These are phyloP conservation scores for Psephotus haematonotus DNA, from an alignment of 2,113 vertebrate genomes.

Conservation along the genomic window DNA sequence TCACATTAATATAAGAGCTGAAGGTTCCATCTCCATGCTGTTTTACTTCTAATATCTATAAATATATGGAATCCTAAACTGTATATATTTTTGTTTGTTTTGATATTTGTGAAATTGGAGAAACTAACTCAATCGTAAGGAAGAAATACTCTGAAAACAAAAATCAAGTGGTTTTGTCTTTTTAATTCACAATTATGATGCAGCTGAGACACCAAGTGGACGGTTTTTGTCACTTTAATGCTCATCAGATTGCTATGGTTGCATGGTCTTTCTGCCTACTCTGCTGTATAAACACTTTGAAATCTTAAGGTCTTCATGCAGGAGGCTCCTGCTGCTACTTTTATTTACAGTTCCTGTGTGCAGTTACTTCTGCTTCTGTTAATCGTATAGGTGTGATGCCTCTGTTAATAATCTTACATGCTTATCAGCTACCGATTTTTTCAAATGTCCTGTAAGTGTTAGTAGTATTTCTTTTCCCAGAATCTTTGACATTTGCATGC, in stretches of 20 bases:
- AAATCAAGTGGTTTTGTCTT: neutral
- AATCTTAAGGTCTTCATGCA: neutral
- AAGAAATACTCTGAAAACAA: neutral
- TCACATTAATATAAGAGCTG: neutral
- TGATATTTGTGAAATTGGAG: neutral
- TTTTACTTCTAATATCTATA: neutral
- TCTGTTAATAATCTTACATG: neutral
- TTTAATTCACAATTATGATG: neutral
- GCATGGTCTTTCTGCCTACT: neutral
- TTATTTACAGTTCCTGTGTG: neutral
- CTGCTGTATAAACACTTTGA: neutral
- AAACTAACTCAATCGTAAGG: neutral
- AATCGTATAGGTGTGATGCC: neutral
- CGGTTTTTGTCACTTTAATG: neutral
- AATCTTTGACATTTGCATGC: neutral
- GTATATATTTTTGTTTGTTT: neutral
- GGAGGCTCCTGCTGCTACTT: neutral
- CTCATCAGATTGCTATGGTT: neutral
- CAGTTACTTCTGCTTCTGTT: neutral
- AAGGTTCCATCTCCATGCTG: neutral
- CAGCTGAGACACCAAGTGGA: slow-evolving; percentile 57
- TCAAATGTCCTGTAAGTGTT: neutral
- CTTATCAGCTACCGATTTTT: neutral
- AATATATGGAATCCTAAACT: neutral
- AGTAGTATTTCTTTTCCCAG: neutral